A percentile compares a stretch with the other conserved stretches of the same genome.
These are phyloP conservation scores for Theonella swinhoei DNA, from an alignment of 37 sponge, comb jelly and placozoan species.

Conservation along the genomic window DNA sequence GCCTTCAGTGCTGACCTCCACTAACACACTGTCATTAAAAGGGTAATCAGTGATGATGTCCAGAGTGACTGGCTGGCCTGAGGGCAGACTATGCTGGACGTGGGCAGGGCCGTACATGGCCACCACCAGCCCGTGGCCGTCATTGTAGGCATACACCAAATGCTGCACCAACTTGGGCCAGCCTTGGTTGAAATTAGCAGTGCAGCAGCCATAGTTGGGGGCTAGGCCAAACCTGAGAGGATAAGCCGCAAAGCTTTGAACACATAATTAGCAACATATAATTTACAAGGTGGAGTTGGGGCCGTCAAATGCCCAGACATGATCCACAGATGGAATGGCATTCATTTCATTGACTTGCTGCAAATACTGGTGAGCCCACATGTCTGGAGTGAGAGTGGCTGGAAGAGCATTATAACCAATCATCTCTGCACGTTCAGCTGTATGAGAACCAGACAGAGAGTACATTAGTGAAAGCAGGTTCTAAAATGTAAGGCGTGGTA, in stretches of 20 bases:
- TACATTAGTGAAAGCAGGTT: background rate
- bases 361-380: constrained; percentile 90
- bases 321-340: constrained; percentile 47
- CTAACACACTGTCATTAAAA: constrained; percentile 39
- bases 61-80: constrained; percentile 2
- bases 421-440: constrained; percentile 78
- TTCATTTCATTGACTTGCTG: constrained; percentile 78
- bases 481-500: background rate
- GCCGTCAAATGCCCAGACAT: constrained; percentile 72
- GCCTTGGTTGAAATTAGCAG: constrained; percentile 86
- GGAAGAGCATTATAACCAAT: constrained; percentile 78
- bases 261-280: background rate
- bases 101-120: constrained; percentile 51
- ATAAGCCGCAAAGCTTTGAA: no score
- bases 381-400: constrained; percentile 79
- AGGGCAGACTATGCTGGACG: constrained; percentile 10
- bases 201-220: constrained; percentile 89
- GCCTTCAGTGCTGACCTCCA: constrained; percentile 10
- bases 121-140: constrained; percentile 25
- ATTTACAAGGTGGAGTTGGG: constrained; percentile 72
- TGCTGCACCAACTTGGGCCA: constrained; percentile 78
- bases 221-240: constrained; percentile 62
- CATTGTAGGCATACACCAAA: constrained; percentile 34
- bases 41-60: constrained; percentile 65
- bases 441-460: no score